Percentiles rank a stretch among this genome's conserved stretches.
phyloP scores from a whole-genome alignment of 2,797 vertebrate genomes.

The Crenichthys baileyi region DNA sequence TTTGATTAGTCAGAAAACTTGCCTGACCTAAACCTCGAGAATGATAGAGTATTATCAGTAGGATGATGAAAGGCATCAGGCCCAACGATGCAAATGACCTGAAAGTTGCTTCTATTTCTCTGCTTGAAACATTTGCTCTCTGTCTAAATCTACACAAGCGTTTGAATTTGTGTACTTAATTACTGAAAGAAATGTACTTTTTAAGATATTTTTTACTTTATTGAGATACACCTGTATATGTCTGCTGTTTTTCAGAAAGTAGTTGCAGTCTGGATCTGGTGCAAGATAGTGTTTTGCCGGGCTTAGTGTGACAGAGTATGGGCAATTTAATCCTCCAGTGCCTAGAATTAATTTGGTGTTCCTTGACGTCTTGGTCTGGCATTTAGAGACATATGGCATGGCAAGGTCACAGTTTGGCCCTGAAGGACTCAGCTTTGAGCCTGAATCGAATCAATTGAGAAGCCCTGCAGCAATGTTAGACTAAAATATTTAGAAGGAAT shows the following conservation, averaged over 20 bases:
- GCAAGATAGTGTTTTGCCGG: conserved; percentile 46
- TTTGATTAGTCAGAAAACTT: no score
- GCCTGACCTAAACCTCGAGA: no score
- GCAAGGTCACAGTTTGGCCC: conserved; percentile 31
- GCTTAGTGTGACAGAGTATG: conserved; percentile 58
- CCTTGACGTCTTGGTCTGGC: conserved; percentile 65
- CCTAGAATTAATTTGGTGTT: conserved; percentile 70
- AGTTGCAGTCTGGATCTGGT: conserved; percentile 20
- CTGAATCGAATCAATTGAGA: conserved; percentile 8
- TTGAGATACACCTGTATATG: conserved; percentile 22
- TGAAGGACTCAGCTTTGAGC: conserved; percentile 34
- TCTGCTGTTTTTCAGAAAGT: conserved; percentile 9
- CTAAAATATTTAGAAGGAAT: conserved; percentile 21
- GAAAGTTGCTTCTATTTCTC: no score
- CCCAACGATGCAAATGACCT: no score
- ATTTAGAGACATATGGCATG: conserved; percentile 59
- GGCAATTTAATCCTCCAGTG: conserved; percentile 66
- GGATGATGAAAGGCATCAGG: no score
- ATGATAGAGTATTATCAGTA: no score
- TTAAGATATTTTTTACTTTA: background rate
- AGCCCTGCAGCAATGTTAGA: conserved; percentile 9
- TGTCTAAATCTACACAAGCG: no score
- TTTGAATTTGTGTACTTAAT: no score
- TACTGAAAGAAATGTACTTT: no score
- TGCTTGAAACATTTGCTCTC: no score